phyloP scores from a whole-genome alignment of 1,140 invertebrate genomes.

The Hormaphis cornu region DNA sequence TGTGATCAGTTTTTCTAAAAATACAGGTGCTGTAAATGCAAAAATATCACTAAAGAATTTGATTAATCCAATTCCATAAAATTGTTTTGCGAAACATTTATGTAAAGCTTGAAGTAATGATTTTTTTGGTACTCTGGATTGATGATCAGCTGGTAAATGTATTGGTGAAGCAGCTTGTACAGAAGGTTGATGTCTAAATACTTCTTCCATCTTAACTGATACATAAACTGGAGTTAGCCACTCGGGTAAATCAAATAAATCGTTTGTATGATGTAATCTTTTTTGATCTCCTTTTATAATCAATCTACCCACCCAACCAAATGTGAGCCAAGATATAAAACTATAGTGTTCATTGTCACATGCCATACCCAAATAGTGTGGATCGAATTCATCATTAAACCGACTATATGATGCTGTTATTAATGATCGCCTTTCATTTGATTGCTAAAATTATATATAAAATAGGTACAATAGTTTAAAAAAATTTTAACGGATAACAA shows the following conservation, averaged over 20 bases:
- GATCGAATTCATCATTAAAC: constrained; percentile 56
- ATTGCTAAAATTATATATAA: constrained; percentile 38
- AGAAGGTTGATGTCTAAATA: constrained; percentile 40
- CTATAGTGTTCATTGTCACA: constrained; percentile 57
- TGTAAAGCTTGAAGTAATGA: constrained; percentile 36
- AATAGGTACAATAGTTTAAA: constrained; percentile 37
- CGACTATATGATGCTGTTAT: constrained; percentile 48
- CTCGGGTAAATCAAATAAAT: constrained; percentile 76
- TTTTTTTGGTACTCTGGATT: constrained; percentile 28
- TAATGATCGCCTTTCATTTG: constrained; percentile 45
- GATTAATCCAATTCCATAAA: constrained; percentile 78
- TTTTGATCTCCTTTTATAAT: constrained; percentile 70
- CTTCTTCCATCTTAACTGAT: constrained; percentile 50
- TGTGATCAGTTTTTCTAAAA: constrained; percentile 70
- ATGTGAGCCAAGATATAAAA: constrained; percentile 63
- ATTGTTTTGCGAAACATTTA: constrained; percentile 70
- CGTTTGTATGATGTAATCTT: constrained; percentile 61
- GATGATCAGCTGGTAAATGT: constrained; percentile 12
- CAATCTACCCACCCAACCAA: constrained; percentile 79
- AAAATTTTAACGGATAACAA: constrained; percentile 40
- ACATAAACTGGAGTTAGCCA: constrained; percentile 54
- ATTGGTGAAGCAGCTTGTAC: constrained; percentile 33
- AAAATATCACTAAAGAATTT: constrained; percentile 74
- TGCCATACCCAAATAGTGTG: constrained; percentile 62
- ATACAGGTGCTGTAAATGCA: constrained; percentile 78